Conservation (phyloP, 2,113 vertebrate species). For the Dicentrarchus labrax region DNA sequence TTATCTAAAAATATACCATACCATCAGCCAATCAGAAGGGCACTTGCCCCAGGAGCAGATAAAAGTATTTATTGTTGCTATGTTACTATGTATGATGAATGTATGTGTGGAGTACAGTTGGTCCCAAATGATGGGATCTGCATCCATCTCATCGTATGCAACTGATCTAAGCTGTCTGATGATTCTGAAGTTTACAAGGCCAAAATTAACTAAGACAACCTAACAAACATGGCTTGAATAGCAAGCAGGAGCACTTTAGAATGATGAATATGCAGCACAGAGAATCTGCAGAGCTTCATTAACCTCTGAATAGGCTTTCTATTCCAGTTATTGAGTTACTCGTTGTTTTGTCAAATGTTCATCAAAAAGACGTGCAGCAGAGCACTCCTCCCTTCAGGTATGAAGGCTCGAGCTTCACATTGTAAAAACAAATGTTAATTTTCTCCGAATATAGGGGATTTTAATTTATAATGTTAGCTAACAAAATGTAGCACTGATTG, state of each 20-base stretch:
- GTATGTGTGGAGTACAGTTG: background rate
- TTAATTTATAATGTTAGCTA: background rate
- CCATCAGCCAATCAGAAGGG: background rate
- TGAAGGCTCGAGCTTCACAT: background rate
- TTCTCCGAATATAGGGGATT: background rate
- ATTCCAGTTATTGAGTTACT: background rate
- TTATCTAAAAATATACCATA: constrained; percentile 22
- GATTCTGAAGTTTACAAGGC: background rate
- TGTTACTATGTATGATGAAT: background rate
- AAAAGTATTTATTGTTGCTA: constrained; percentile 6
- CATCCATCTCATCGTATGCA: background rate
- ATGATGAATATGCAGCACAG: background rate
- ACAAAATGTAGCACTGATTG: background rate
- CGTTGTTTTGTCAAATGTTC: background rate
- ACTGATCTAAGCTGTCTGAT: background rate
- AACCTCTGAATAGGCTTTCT: background rate
- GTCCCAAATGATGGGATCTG: no score
- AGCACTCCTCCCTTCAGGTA: background rate
- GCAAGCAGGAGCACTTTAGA: background rate
- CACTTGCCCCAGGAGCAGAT: background rate
- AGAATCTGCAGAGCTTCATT: constrained; percentile 1
- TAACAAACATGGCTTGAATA: background rate
- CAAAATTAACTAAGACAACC: background rate
- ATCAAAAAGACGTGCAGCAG: background rate
- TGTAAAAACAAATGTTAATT: background rate